These are phyloP conservation scores for Siderastrea siderea DNA, from an alignment of 92 coral and sea anemone species.

Conservation along the genomic window DNA sequence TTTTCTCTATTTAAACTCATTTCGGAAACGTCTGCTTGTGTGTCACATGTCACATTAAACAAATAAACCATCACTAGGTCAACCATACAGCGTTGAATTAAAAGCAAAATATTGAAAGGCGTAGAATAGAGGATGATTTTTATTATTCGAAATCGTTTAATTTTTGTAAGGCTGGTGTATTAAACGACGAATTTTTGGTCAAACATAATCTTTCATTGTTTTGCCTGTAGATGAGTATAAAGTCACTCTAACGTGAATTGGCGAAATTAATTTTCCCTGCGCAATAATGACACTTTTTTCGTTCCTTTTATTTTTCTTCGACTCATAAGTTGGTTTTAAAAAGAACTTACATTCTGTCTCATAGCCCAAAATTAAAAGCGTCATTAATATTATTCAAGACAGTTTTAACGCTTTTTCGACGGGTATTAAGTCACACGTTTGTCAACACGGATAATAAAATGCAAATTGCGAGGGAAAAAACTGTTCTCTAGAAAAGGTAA, in stretches of 20 bases:
- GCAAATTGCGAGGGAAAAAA: background rate
- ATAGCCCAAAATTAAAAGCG: background rate
- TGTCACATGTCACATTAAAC: background rate
- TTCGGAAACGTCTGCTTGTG: background rate
- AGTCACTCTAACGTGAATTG: no score
- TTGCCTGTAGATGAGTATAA: background rate
- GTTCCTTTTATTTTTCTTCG: background rate
- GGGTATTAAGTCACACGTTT: background rate
- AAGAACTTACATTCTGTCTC: background rate
- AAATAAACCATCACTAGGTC: background rate
- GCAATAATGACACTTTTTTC: background rate
- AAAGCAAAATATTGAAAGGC: background rate
- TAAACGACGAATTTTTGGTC: background rate
- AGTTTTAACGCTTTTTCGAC: background rate
- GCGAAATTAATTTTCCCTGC: no score
- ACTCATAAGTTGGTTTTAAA: background rate
- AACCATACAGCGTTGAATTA: background rate
- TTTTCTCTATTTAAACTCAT: slow-evolving; percentile 25
- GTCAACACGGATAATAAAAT: background rate
- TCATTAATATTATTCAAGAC: background rate
- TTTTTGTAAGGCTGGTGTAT: no score
- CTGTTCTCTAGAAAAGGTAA: no score
- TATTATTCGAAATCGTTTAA: background rate
- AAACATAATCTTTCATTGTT: background rate
- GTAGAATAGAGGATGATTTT: background rate